A percentile compares a stretch with the other conserved stretches of the same genome.
phyloP scores from a whole-genome alignment of 2,113 vertebrate genomes.

The Sylvia atricapilla region DNA sequence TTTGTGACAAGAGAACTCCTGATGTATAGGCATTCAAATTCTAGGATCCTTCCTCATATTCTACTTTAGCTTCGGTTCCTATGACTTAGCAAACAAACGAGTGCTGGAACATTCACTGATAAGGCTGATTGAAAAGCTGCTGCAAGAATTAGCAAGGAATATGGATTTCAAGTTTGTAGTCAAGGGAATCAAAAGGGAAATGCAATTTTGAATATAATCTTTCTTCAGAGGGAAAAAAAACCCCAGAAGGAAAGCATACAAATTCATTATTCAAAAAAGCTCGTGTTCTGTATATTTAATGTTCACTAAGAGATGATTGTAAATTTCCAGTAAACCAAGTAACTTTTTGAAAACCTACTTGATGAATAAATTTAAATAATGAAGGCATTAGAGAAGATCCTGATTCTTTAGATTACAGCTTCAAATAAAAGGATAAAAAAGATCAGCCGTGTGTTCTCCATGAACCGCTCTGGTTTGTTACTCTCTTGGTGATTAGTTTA shows the following conservation, averaged over 20 bases:
- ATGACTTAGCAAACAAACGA: neutral
- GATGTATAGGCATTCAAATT: neutral
- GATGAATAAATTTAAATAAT: slow-evolving; percentile 45
- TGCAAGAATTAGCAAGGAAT: neutral
- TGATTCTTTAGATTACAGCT: neutral
- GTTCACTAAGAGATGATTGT: neutral
- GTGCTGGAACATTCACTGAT: neutral
- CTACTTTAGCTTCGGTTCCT: neutral
- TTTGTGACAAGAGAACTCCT: neutral
- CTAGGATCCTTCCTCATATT: neutral
- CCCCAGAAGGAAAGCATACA: neutral
- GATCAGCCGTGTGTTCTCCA: neutral
- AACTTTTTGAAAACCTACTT: neutral
- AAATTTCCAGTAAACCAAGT: neutral
- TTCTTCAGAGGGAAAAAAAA: neutral
- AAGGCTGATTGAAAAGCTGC: neutral
- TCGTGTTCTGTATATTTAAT: neutral
- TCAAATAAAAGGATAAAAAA: neutral
- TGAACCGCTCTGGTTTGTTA: neutral
- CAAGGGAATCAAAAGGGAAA: neutral
- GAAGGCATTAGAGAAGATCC: neutral
- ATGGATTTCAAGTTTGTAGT: neutral
- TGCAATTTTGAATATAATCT: neutral
- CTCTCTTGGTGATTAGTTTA: neutral
- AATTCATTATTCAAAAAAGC: neutral